A percentile compares a stretch with the other conserved stretches of the same genome.
phyloP scores from a whole-genome alignment of 2,888 invertebrate genomes.

The Stegana nigrithorax region DNA sequence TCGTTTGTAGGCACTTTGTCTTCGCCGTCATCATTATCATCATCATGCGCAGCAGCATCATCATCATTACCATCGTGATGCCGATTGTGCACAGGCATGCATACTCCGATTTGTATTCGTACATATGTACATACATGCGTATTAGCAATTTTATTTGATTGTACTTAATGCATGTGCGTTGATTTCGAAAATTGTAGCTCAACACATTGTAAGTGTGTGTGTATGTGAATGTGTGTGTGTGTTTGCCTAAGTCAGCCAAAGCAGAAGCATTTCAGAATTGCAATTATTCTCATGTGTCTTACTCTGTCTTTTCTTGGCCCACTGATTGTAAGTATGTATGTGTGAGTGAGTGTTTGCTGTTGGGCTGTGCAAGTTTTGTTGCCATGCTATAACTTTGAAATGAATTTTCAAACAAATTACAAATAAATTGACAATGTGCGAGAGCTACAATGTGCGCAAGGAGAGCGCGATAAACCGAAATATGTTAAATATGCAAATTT shows the following conservation, averaged over 20 bases:
- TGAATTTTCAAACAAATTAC: conserved; percentile 60
- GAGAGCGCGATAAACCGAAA: neutral
- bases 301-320: conserved; percentile 17
- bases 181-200: conserved; percentile 16
- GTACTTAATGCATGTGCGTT: conserved; percentile 7
- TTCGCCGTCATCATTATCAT: neutral
- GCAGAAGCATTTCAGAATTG: conserved; percentile 47
- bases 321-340: conserved; percentile 9
- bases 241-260: no score
- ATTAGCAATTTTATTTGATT: conserved; percentile 9
- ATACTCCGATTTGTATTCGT: neutral
- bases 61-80: no score
- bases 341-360: conserved; percentile 27
- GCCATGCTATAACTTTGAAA: no score
- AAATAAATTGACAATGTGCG: conserved; percentile 58
- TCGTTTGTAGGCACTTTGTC: conserved; percentile 3
- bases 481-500: conserved; percentile 11
- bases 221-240: no score
- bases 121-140: neutral
- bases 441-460: conserved; percentile 3
- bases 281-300: conserved; percentile 41
- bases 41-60: no score
- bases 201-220: no score
- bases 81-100: neutral
- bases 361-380: no score